Percentiles rank a stretch among this genome's conserved stretches.
phyloP scores from a whole-genome alignment of 2,113 vertebrate genomes.

The Apaloderma vittatum region DNA sequence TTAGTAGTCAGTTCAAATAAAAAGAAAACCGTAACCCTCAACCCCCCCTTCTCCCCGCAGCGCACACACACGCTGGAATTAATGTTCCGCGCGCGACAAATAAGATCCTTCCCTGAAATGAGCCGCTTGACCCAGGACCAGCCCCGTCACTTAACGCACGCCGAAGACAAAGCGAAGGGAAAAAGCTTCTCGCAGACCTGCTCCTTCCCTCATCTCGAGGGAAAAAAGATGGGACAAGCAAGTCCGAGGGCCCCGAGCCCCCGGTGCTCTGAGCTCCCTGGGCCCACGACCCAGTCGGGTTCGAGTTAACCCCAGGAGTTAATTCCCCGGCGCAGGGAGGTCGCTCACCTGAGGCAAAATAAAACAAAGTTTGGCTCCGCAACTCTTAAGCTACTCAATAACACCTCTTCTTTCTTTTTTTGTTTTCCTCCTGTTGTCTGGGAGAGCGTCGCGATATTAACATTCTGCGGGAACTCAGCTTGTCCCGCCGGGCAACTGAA shows the following conservation, averaged over 20 bases:
- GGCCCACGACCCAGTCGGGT: too few relatives aligned
- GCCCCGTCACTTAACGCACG: neutral
- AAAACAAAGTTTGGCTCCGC: neutral
- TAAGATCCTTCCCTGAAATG: neutral
- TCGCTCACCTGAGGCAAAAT: too few relatives aligned
- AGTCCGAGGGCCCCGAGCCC: too few relatives aligned
- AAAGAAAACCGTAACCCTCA: neutral
- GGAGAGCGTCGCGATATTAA: fast-evolving
- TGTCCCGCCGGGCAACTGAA: neutral
- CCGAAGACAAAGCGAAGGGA: neutral
- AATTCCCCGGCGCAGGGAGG: fast-evolving
- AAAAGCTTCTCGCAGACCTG: neutral
- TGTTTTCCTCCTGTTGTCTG: neutral
- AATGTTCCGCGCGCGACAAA: neutral
- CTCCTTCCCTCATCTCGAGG: neutral
- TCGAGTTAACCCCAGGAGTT: too few relatives aligned
- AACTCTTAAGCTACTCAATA: neutral
- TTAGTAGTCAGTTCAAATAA: conserved; percentile 35
- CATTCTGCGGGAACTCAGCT: fast-evolving
- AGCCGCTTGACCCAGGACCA: neutral
- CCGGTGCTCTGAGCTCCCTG: too few relatives aligned
- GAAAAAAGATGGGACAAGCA: neutral
- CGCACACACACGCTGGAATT: neutral
- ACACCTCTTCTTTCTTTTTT: too few relatives aligned
- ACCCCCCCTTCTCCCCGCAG: neutral